These are phyloP conservation scores for Coccyzus lansbergi DNA, from an alignment of 2,797 vertebrate species.

Conservation along the genomic window DNA sequence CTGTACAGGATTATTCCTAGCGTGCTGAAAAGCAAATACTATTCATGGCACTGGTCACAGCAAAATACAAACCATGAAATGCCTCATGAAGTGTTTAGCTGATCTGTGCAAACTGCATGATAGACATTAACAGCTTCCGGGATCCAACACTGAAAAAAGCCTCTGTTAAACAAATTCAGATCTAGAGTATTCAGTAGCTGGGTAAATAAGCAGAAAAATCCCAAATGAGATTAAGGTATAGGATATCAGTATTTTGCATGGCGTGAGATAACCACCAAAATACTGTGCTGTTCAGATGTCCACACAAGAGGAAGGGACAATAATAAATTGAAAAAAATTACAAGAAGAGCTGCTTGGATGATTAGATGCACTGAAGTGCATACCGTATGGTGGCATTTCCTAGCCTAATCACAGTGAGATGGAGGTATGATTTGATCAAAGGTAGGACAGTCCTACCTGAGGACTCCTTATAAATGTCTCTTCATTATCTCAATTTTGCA, in stretches of 20 bases:
- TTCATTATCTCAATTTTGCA: neutral
- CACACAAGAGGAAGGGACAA: neutral
- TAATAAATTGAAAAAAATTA: neutral
- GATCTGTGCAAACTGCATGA: neutral
- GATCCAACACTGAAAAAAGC: neutral
- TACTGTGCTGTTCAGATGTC: neutral
- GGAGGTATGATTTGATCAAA: neutral
- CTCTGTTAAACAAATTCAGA: neutral
- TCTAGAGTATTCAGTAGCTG: neutral
- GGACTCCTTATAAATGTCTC: neutral
- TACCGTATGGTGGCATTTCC: neutral
- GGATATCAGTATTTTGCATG: neutral
- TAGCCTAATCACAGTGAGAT: neutral
- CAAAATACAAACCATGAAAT: neutral
- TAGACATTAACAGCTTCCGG: neutral
- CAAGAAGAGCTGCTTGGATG: neutral
- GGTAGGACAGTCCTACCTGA: neutral
- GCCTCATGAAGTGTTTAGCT: neutral
- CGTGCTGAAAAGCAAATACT: neutral
- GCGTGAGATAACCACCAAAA: neutral
- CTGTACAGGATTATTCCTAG: neutral
- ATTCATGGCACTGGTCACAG: neutral
- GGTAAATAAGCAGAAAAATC: neutral
- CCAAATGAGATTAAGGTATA: neutral
- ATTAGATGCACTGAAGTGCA: neutral